Conservation (phyloP, 2,888 invertebrate species). For the Phalera bucephala region DNA sequence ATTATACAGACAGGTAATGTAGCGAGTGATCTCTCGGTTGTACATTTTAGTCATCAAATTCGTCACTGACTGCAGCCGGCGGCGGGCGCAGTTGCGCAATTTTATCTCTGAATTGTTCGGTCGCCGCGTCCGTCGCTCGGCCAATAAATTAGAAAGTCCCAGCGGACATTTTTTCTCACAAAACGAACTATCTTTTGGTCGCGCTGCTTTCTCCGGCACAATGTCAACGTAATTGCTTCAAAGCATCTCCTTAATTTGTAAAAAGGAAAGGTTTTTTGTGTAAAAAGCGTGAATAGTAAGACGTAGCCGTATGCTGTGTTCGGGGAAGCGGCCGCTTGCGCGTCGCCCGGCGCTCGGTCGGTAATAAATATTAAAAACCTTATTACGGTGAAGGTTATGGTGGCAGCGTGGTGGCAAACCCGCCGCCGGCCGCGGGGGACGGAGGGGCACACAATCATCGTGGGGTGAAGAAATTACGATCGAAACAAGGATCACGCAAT, state of each 20-base stretch:
- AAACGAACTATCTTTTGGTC: conserved; percentile 40
- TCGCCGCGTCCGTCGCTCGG: conserved; percentile 33
- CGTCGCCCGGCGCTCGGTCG: background rate
- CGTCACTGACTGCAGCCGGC: no score
- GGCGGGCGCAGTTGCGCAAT: conserved; percentile 43
- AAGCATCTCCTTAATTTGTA: conserved; percentile 32
- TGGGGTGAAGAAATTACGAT: background rate
- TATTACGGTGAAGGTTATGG: background rate
- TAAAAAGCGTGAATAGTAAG: conserved; percentile 9
- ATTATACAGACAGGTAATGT: no score
- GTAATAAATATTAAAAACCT: background rate
- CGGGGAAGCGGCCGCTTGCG: background rate
- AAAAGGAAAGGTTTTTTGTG: conserved; percentile 12
- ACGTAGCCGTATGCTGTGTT: background rate
- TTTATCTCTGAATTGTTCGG: conserved; percentile 45
- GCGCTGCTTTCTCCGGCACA: conserved; percentile 58
- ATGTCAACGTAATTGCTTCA: conserved; percentile 39
- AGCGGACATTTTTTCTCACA: conserved; percentile 28
- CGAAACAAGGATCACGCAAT: background rate
- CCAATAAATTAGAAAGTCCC: conserved; percentile 72
- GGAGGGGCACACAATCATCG: background rate
- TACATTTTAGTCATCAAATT: no score
- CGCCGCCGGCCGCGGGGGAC: background rate
- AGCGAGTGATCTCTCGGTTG: no score
- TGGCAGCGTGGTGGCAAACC: background rate